phyloP scores from a whole-genome alignment of 2,797 vertebrate genomes.

The Scolopax bukidnonensis region DNA sequence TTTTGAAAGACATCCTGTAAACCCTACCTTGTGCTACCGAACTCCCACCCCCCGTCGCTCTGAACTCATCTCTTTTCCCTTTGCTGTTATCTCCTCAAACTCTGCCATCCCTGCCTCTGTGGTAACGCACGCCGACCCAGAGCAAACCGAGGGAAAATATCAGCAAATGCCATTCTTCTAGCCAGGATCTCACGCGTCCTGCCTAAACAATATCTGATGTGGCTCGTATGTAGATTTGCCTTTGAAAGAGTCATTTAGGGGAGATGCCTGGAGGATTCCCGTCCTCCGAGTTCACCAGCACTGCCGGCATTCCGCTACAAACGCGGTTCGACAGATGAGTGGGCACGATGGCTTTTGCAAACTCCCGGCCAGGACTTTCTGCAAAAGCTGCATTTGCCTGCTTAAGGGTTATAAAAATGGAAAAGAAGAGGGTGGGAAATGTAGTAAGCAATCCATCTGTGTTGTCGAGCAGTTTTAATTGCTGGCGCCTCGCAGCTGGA shows the following conservation, averaged over 20 bases:
- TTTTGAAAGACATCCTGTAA: background rate
- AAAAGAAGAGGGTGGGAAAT: background rate
- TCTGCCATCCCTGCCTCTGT: background rate
- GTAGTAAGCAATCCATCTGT: background rate
- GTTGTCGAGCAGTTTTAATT: background rate
- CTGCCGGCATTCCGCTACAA: background rate
- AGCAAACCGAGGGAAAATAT: background rate
- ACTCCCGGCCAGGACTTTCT: background rate
- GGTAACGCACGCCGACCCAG: background rate
- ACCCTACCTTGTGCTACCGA: background rate
- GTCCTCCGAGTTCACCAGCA: background rate
- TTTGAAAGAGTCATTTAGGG: slow-evolving; percentile 40
- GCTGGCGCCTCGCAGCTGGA: background rate
- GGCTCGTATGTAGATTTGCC: background rate
- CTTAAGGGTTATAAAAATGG: background rate
- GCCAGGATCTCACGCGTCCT: background rate
- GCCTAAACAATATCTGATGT: slow-evolving; percentile 2
- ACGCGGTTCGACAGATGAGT: background rate
- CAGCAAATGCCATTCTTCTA: background rate
- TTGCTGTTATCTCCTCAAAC: background rate
- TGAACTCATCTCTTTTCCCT: background rate
- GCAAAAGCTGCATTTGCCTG: background rate
- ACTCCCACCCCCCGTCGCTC: background rate
- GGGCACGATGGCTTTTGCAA: background rate
- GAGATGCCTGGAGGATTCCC: slow-evolving; percentile 7